Conservation (phyloP, 1,140 invertebrate species). For the Cyphomyrmex costatus region DNA sequence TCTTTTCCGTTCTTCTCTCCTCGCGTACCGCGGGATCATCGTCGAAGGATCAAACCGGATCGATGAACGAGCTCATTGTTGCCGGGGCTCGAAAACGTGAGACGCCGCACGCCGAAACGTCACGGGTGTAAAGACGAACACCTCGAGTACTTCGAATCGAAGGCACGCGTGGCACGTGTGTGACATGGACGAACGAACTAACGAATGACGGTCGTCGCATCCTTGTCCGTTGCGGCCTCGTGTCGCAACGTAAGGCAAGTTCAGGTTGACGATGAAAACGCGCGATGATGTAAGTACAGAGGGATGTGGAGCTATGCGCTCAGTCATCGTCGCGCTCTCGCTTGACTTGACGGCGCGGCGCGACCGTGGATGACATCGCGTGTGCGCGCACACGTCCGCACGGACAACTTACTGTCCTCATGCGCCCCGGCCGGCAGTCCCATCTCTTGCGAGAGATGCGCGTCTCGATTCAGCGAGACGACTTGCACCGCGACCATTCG, state of each 20-base stretch:
- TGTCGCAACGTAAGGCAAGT: conserved; percentile 50
- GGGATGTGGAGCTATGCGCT: conserved; percentile 77
- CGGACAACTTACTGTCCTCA: conserved; percentile 43
- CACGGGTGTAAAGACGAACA: conserved; percentile 50
- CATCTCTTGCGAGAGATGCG: conserved; percentile 17
- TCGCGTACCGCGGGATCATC: conserved; percentile 27
- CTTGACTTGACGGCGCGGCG: conserved; percentile 45
- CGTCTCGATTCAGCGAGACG: conserved; percentile 45
- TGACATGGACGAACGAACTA: conserved; percentile 55
- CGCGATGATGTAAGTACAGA: conserved; percentile 69
- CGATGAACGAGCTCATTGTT: conserved; percentile 69
- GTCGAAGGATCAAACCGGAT: conserved; percentile 61
- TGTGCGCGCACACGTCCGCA: conserved; percentile 5
- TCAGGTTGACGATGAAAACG: conserved; percentile 65
- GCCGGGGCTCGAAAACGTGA: conserved; percentile 56
- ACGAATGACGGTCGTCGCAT: conserved; percentile 17
- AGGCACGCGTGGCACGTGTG: conserved; percentile 70
- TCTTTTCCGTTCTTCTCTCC: background rate
- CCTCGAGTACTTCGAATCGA: conserved; percentile 4
- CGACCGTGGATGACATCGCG: conserved; percentile 16
- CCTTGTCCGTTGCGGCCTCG: conserved; percentile 12
- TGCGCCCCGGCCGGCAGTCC: conserved; percentile 12
- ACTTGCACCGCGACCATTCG: conserved; percentile 39
- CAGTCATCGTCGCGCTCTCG: conserved; percentile 68
- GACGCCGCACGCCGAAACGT: conserved; percentile 61